Conservation (phyloP, 2,888 invertebrate genomes). For the Lasioglossum oenotherae region DNA sequence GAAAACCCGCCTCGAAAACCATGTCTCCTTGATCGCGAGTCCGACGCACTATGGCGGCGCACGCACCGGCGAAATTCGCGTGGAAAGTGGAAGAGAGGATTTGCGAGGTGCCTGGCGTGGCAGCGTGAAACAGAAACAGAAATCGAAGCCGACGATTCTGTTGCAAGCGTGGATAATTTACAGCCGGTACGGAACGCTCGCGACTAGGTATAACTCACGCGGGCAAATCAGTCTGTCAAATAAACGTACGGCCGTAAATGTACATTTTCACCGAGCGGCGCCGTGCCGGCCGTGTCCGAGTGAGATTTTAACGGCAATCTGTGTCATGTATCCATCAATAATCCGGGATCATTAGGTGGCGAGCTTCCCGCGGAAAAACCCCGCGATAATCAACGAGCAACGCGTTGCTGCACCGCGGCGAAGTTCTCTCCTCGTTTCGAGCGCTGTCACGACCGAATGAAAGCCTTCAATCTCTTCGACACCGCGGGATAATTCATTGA, state of each 20-base stretch:
- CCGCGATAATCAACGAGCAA: conserved; percentile 32
- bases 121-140: conserved; percentile 56
- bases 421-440: conserved; percentile 7
- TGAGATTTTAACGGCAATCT: conserved; percentile 63
- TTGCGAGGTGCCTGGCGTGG: conserved; percentile 9
- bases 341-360: conserved; percentile 45
- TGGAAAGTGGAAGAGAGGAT: conserved; percentile 36
- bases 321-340: conserved; percentile 57
- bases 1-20: not conserved
- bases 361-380: not conserved
- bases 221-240: conserved; percentile 63
- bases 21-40: not conserved
- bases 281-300: conserved; percentile 29
- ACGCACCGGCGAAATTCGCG: conserved; percentile 38
- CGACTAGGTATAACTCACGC: conserved; percentile 54
- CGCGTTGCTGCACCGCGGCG: not conserved
- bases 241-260: conserved; percentile 52
- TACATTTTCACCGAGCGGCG: conserved; percentile 50
- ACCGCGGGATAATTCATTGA: conserved; percentile 10
- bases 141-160: conserved; percentile 59
- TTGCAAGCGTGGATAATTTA: conserved; percentile 63
- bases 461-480: conserved; percentile 8
- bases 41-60: not conserved
- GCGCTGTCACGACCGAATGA: not conserved
- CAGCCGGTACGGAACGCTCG: conserved; percentile 41